These are phyloP conservation scores for Struthidea cinerea DNA, from an alignment of 2,113 vertebrate genomes.

Conservation along the genomic window DNA sequence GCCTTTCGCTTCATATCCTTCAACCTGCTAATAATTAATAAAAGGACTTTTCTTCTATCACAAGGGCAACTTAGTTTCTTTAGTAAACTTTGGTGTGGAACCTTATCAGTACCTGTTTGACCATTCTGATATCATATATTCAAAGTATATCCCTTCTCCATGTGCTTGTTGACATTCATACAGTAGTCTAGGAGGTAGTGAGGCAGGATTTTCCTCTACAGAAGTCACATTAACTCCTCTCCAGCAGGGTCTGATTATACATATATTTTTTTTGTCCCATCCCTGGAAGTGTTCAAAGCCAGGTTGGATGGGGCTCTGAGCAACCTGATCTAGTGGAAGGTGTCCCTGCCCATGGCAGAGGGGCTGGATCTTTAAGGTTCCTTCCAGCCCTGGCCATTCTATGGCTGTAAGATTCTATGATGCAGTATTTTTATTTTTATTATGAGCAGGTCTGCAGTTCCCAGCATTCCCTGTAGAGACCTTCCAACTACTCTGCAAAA, in stretches of 20 bases:
- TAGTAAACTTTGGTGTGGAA: background rate
- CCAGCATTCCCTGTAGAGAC: background rate
- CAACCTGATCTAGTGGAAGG: background rate
- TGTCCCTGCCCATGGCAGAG: background rate
- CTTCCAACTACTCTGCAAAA: background rate
- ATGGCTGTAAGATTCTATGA: background rate
- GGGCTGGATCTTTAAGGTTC: background rate
- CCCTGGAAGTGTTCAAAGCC: background rate
- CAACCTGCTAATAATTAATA: constrained; percentile 6
- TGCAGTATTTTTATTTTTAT: background rate
- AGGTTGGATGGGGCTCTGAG: background rate
- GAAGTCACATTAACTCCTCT: background rate
- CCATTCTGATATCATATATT: background rate
- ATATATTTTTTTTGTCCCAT: background rate
- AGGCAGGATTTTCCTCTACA: background rate
- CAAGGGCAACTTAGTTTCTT: background rate
- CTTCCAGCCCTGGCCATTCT: background rate
- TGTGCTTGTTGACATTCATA: background rate
- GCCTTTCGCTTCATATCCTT: background rate
- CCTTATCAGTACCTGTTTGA: constrained; percentile 27
- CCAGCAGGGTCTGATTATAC: background rate
- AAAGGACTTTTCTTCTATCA: background rate
- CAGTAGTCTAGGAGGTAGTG: background rate
- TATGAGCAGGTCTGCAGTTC: background rate
- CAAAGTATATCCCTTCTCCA: background rate